Evolutionary conservation across 2,113 vertebrate species (phyloP).

Genomic region (Perca flavescens): DNA sequence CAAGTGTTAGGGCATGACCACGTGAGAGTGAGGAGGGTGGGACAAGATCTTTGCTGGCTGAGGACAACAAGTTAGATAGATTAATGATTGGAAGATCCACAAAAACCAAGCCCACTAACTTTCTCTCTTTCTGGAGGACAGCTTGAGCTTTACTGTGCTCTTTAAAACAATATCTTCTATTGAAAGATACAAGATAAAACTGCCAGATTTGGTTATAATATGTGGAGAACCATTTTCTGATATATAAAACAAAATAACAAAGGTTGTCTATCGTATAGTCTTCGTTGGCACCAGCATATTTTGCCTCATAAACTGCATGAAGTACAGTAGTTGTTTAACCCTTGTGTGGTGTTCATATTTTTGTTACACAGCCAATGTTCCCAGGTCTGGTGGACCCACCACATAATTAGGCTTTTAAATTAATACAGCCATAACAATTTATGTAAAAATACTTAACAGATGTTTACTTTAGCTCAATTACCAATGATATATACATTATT

Average conservation of each 20-base stretch:
- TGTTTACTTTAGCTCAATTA: too few relatives aligned
- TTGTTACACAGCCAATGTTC: too few relatives aligned
- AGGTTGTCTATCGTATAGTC: background rate
- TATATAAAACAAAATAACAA: background rate
- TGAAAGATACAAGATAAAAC: slow-evolving; percentile 46
- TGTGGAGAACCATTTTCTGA: slow-evolving; percentile 15
- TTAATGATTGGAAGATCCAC: slow-evolving; percentile 65
- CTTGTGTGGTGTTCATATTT: too few relatives aligned
- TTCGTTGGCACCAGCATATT: background rate
- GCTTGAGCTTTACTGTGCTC: slow-evolving; percentile 44
- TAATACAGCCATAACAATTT: too few relatives aligned
- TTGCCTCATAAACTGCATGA: background rate
- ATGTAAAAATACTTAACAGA: too few relatives aligned
- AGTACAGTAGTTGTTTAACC: too few relatives aligned
- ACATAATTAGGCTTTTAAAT: too few relatives aligned
- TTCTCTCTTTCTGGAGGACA: slow-evolving; percentile 26
- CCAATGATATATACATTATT: too few relatives aligned
- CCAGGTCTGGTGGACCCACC: too few relatives aligned
- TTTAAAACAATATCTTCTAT: slow-evolving; percentile 49
- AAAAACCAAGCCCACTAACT: slow-evolving; percentile 38
- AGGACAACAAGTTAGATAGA: slow-evolving; percentile 58
- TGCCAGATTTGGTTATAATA: slow-evolving; percentile 17
- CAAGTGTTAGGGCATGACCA: slow-evolving; percentile 38
- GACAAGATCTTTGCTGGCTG: slow-evolving; percentile 65
- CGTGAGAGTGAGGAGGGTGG: slow-evolving; percentile 31